Evolutionary conservation across 2,113 vertebrate genomes (phyloP).

Genomic region (Athene cunicularia): DNA sequence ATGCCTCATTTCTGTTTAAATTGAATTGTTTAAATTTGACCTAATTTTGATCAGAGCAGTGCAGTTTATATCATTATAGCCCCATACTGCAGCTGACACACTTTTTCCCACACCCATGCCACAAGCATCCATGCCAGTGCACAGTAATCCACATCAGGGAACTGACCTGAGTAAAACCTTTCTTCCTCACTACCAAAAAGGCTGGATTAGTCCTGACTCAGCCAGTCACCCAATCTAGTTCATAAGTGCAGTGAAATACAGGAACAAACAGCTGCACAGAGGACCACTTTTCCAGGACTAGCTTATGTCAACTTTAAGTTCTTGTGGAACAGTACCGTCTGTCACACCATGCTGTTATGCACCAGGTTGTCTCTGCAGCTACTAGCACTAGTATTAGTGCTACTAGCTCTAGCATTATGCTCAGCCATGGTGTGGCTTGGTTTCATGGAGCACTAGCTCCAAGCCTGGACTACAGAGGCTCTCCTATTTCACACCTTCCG

Average conservation of each 20-base stretch:
- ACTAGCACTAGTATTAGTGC: neutral
- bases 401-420: neutral
- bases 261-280: neutral
- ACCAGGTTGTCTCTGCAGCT: neutral
- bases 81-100: neutral
- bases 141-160: neutral
- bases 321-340: neutral
- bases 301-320: neutral
- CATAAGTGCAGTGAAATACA: neutral
- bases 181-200: neutral
- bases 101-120: neutral
- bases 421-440: neutral
- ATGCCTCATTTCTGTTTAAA: slow-evolving; percentile 15
- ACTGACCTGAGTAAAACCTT: neutral
- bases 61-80: slow-evolving; percentile 27
- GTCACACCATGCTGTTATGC: neutral
- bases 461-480: neutral
- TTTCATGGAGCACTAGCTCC: neutral
- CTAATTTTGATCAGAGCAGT: slow-evolving; percentile 7
- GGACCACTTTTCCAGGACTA: neutral
- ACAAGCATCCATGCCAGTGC: neutral
- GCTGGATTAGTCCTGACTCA: neutral
- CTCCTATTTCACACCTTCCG: neutral
- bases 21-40: slow-evolving; percentile 16
- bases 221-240: neutral